Evolutionary conservation across 2,113 vertebrate species (phyloP).

Genomic region (Excalfactoria chinensis): DNA sequence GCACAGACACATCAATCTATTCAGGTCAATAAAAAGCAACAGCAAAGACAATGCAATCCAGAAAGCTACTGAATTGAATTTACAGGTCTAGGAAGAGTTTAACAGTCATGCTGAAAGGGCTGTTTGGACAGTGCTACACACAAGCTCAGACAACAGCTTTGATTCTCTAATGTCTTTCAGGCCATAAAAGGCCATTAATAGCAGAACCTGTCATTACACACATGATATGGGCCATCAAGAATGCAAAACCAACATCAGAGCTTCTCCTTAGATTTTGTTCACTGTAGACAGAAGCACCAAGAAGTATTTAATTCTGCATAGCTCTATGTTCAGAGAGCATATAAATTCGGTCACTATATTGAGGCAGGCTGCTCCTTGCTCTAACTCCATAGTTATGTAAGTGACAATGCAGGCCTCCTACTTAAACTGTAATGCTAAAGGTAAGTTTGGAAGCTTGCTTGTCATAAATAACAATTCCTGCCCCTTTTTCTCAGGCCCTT

Average conservation of each 20-base stretch:
- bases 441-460: neutral
- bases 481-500: neutral
- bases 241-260: neutral
- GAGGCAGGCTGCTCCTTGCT: neutral
- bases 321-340: neutral
- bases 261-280: neutral
- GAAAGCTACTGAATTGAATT: neutral
- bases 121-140: neutral
- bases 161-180: neutral
- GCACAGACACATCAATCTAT: neutral
- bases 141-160: neutral
- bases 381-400: accelerated
- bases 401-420: neutral
- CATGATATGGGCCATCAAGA: too few species aligned
- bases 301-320: neutral
- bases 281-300: neutral
- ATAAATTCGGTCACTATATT: neutral
- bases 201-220: neutral
- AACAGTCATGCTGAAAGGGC: neutral
- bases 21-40: neutral
- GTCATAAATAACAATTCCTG: neutral
- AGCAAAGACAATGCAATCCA: neutral
- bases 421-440: neutral
- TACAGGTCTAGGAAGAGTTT: neutral
- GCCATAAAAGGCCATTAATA: neutral